Conservation (phyloP, 2,113 vertebrate genomes). For the Megaceryle maxima region DNA sequence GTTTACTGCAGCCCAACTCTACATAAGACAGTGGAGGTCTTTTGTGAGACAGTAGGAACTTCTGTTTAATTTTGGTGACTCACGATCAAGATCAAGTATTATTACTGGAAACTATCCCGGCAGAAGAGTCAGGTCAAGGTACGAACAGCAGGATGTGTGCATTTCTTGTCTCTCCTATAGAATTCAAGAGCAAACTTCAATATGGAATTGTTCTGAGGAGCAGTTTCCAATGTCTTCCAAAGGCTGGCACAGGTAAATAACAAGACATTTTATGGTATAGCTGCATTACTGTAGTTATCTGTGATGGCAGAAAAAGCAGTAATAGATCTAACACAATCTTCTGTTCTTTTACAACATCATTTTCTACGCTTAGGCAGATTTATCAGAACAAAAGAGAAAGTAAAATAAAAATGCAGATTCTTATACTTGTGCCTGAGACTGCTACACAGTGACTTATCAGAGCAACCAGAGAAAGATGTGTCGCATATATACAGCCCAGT, state of each 20-base stretch:
- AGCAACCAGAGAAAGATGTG: not conserved
- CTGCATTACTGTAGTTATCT: not conserved
- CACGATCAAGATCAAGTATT: not conserved
- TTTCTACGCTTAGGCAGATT: not conserved
- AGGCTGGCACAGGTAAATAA: not conserved
- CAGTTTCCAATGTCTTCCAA: not conserved
- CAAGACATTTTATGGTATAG: not conserved
- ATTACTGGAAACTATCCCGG: not conserved
- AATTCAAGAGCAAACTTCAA: not conserved
- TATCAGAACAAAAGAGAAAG: conserved; percentile 12
- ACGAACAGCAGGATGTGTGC: accelerated
- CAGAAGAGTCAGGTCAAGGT: not conserved
- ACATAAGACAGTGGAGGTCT: not conserved
- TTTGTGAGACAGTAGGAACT: not conserved
- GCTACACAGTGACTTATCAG: not conserved
- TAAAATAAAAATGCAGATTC: not conserved
- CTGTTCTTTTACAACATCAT: not conserved
- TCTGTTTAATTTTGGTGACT: not conserved
- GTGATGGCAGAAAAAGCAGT: not conserved
- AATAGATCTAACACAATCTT: not conserved
- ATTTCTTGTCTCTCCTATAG: not conserved
- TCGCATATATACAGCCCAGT: not conserved
- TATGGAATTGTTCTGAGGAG: not conserved
- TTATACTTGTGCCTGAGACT: not conserved
- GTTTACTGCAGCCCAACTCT: not conserved